Base-by-base conservation (phyloP, 2,797 vertebrate genomes). In the Cottoperca gobio region DNA sequence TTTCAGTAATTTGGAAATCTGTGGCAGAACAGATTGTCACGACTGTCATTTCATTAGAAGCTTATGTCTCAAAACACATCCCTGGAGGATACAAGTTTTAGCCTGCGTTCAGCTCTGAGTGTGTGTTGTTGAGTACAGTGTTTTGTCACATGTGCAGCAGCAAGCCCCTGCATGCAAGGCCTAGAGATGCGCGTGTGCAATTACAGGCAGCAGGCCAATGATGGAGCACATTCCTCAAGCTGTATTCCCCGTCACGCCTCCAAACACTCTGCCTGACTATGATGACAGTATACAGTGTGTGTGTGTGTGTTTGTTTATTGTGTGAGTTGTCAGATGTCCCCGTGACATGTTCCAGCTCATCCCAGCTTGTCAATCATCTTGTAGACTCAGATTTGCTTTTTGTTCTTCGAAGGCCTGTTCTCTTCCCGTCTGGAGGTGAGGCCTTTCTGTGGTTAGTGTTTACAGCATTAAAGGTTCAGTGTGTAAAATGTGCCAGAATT, bases 181-280 rank as follows among this genome's bases (percentile, higher is more conserved):
- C 11, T 7, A 24, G 42, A 59, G 40, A 28, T 17, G 49, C 2
- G 24, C 28, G 53, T 61, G 57, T 53, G 68, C 43, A 52, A 42
- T 66, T 73, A 24, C 16, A 74, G 55, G 55, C 54, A 50, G 62
- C 50, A 57, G 26, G 14, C 31, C 31, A 33, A 31, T 33, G 57
- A 59, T 55, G 58, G 49, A 74, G 58, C 43, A 64, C 88, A 86
- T 92, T 91, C 90, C 78, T 81, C 53, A 61, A 69, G 76, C 69
- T 53, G 39, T 14, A 35, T 71, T 67, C 23, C 62, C 42, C 40
- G 21, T 78, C 62, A 70, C 60, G 31, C 83, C 82, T 70, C 74
- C 67, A 40, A 33, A 78, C 54, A 24, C 61, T 24, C 46, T 70
- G 43, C 46, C 57, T 64, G 10, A 48, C 54, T 77, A 24, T 49